A percentile compares a stretch with the other conserved stretches of the same genome.
Evolutionary conservation across 2,113 vertebrate species (phyloP).

Genomic region (Epinephelus moara): DNA sequence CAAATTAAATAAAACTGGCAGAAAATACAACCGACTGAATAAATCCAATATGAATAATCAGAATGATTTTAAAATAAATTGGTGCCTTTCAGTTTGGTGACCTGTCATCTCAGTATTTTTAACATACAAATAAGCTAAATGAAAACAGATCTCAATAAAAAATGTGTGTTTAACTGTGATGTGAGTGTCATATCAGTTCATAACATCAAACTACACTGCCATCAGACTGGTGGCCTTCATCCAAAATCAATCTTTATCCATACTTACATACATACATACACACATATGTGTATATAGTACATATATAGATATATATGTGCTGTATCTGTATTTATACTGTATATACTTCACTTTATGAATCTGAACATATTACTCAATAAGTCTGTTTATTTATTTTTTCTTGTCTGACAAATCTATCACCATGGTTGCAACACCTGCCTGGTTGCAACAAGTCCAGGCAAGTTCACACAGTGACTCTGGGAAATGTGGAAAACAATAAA

Average conservation of each 20-base stretch:
- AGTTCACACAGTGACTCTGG: not conserved
- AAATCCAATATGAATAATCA: not conserved
- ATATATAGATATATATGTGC: no score
- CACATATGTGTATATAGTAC: no score
- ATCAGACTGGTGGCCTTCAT: not conserved
- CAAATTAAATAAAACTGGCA: not conserved
- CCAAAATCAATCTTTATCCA: not conserved
- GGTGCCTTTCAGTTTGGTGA: not conserved
- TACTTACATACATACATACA: no score
- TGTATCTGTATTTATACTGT: no score
- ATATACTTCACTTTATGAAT: not conserved
- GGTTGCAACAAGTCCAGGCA: not conserved
- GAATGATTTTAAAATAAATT: not conserved
- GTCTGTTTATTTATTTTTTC: not conserved
- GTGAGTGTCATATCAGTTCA: not conserved
- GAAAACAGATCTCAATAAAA: not conserved
- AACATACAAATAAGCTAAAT: no score
- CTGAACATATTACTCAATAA: no score
- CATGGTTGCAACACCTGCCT: not conserved
- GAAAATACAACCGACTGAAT: not conserved
- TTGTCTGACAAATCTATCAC: not conserved
- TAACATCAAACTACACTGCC: not conserved
- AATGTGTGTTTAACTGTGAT: not conserved
- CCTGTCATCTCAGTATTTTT: not conserved
- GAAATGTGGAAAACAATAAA: constrained; percentile 6